Percentiles rank a stretch among this genome's conserved stretches.
Evolutionary conservation across 2,113 vertebrate genomes (phyloP).

Genomic region (Neolamprologus kungweensis): DNA sequence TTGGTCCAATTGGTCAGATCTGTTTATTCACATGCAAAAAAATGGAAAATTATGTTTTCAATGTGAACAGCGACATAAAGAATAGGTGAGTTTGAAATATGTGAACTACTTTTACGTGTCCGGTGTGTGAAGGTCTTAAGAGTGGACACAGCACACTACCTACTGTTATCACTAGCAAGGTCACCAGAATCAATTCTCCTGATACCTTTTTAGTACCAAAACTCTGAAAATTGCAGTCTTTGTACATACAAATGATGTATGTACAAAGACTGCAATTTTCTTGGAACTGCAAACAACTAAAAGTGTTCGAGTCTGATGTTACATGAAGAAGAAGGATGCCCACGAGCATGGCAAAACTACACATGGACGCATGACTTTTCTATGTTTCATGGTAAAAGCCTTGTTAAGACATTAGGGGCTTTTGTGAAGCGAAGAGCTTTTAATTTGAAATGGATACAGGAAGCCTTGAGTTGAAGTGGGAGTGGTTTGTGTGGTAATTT

Average conservation of each 20-base stretch:
- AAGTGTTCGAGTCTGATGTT: background rate
- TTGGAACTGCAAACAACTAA: background rate
- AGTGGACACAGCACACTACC: background rate
- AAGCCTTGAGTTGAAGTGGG: background rate
- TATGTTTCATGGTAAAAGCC: background rate
- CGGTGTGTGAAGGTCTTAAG: background rate
- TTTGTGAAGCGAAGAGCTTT: background rate
- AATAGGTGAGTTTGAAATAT: background rate
- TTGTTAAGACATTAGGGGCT: background rate
- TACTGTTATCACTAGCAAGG: background rate
- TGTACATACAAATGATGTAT: background rate
- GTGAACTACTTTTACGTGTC: background rate
- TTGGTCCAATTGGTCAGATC: background rate
- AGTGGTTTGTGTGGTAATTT: background rate
- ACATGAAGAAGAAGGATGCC: background rate
- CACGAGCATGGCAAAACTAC: background rate
- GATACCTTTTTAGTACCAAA: background rate
- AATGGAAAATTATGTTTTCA: background rate
- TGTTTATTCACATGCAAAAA: background rate
- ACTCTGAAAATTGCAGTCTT: background rate
- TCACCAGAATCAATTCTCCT: background rate
- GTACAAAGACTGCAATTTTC: background rate
- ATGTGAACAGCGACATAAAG: fast-evolving
- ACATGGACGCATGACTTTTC: background rate
- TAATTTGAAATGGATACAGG: background rate